These are phyloP conservation scores for Deilephila elpenor DNA, from an alignment of 2,888 invertebrate species.

Conservation along the genomic window DNA sequence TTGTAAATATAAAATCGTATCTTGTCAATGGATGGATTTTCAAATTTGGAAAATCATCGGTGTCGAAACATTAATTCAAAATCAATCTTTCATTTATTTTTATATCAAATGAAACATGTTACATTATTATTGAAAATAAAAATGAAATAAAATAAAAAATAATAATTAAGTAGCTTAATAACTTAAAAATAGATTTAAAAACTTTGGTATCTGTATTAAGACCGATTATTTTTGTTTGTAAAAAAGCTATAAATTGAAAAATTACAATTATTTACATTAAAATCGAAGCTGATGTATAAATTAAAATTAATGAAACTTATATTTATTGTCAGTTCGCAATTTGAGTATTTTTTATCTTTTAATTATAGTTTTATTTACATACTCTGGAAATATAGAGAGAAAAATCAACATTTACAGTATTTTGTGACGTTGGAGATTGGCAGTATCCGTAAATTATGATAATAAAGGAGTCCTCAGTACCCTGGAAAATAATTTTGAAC, in stretches of 20 bases:
- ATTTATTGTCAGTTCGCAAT: conserved; percentile 83
- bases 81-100: conserved; percentile 38
- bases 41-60: conserved; percentile 56
- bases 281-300: conserved; percentile 59
- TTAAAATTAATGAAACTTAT: conserved; percentile 75
- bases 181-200: conserved; percentile 80
- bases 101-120: conserved; percentile 53
- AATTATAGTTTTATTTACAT: conserved; percentile 44
- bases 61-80: conserved; percentile 44
- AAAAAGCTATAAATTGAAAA: conserved; percentile 75
- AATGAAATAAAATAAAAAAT: conserved; percentile 59
- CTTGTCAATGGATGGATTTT: conserved; percentile 79
- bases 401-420: conserved; percentile 11
- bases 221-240: conserved; percentile 81
- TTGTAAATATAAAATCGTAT: conserved; percentile 80
- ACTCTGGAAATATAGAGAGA: conserved; percentile 20
- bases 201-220: conserved; percentile 84
- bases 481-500: not conserved
- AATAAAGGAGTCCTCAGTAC: conserved; percentile 6
- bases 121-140: conserved; percentile 50
- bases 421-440: conserved; percentile 34
- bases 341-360: conserved; percentile 72
- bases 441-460: conserved; percentile 11
- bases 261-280: conserved; percentile 78
- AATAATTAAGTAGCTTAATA: conserved; percentile 74